These are phyloP conservation scores for Emydura subglobosa DNA, from an alignment of 2,113 vertebrate genomes.

Conservation along the genomic window DNA sequence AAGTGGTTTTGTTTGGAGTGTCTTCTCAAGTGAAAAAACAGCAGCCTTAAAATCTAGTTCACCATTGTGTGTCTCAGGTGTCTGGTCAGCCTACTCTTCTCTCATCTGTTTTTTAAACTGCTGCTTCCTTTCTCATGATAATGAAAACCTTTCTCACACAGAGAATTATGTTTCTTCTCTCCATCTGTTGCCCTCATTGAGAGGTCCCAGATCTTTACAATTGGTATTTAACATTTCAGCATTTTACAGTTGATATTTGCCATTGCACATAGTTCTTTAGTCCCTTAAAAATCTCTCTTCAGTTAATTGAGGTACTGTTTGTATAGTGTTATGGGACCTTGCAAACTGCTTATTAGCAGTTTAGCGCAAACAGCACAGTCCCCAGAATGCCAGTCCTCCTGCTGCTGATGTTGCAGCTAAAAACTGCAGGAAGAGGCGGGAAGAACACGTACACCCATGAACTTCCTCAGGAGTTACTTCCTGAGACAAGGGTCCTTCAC, in stretches of 20 bases:
- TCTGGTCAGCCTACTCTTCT: background rate
- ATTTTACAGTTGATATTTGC: background rate
- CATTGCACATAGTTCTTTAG: background rate
- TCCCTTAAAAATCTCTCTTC: background rate
- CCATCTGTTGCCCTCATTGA: background rate
- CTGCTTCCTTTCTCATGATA: background rate
- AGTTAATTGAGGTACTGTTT: background rate
- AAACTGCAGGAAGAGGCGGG: background rate
- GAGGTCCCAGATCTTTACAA: background rate
- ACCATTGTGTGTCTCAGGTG: background rate
- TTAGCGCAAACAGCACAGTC: background rate
- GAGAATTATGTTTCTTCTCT: background rate
- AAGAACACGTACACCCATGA: background rate
- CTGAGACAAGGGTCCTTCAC: background rate
- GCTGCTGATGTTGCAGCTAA: background rate
- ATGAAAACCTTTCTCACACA: background rate
- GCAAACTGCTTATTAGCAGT: background rate
- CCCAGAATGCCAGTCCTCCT: background rate
- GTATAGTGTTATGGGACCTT: background rate
- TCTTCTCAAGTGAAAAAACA: background rate
- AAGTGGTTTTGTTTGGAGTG: background rate
- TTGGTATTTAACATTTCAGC: background rate
- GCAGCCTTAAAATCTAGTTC: background rate
- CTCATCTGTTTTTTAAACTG: constrained; percentile 33
- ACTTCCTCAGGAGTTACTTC: background rate